Evolutionary conservation across 2,113 vertebrate species (phyloP), one percentile per base, ranked within the genome.

Genomic region (Ceyx margarethae): DNA sequence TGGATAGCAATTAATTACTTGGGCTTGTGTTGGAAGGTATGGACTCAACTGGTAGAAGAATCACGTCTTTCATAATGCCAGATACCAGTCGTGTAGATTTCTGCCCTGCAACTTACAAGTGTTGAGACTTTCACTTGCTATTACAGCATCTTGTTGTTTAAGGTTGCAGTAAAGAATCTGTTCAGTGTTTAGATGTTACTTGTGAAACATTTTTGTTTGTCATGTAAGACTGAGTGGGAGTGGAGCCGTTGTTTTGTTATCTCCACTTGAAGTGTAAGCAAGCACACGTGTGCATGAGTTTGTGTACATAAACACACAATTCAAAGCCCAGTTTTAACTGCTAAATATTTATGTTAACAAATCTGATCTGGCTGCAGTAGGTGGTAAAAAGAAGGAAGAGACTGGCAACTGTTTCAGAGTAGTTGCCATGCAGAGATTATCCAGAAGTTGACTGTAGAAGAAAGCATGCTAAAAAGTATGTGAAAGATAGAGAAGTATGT

Each of bases 261-360:
- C 26, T 15, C 12, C 9, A 3, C 5, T 42, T 28, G 12, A 42
- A 53, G 15, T 8, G 5, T 51, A 4, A 46, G 22, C 28, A 37
- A 79, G 48, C 11, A 13, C 6, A 10, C 0, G 9, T 26, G 7
- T 14, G 21, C 16, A 15, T 25, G 13, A 4, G 4, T 42, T 7
- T 0, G 1, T 42, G 7, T 33, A 25, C 13, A 12, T 8, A 29
- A 6, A 33, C 20, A 20, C 8, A 28, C 3, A n/a, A 58, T 10
- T 71, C 22, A n/a, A 42, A 76, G 26, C 22, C 3, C 8, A 3
- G 8, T 61, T 77, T 72, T 48, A 60, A 18, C n/a, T 37, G 43
- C 9, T 46, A 4, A 15, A 15, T 60, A 3, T n/a, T 74, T 62
- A 4, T 35, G n/a, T 68, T 51, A 58, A 53, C 16, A 65, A 76